phyloP scores from a whole-genome alignment of 2,113 vertebrate species.

The Arothron firmamentum region DNA sequence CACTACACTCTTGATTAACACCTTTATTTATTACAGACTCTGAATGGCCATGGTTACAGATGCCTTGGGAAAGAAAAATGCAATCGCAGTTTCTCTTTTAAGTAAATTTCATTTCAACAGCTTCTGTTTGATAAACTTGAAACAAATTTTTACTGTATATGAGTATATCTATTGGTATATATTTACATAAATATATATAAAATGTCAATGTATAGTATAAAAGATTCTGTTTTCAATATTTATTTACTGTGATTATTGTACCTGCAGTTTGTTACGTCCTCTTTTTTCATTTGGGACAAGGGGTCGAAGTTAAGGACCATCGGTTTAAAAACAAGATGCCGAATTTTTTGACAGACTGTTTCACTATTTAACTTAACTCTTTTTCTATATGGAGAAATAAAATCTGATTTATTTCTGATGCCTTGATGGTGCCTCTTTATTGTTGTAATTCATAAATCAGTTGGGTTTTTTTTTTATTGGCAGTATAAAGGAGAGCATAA shows the following conservation, averaged over 20 bases:
- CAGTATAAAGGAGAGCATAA: background rate
- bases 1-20: conserved; percentile 91
- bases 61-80: conserved; percentile 86
- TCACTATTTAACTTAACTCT: conserved; percentile 74
- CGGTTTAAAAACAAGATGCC: conserved; percentile 62
- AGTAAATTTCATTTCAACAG: conserved; percentile 77
- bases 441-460: background rate
- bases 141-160: conserved; percentile 79
- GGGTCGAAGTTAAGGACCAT: conserved; percentile 69
- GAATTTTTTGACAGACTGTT: conserved; percentile 73
- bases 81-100: conserved; percentile 75
- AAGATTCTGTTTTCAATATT: conserved; percentile 85
- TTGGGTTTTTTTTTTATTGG: background rate
- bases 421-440: conserved; percentile 26
- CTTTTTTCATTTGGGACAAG: conserved; percentile 68
- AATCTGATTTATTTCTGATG: conserved; percentile 71
- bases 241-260: conserved; percentile 94
- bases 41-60: conserved; percentile 92
- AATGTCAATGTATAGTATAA: conserved; percentile 78
- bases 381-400: conserved; percentile 76
- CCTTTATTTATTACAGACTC: conserved; percentile 90
- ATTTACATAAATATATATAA: conserved; percentile 78
- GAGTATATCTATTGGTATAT: conserved; percentile 74
- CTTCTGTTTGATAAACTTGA: conserved; percentile 90
- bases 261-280: conserved; percentile 87